Base-by-base conservation (phyloP, 2,113 vertebrate genomes). In the Scatophagus argus region DNA sequence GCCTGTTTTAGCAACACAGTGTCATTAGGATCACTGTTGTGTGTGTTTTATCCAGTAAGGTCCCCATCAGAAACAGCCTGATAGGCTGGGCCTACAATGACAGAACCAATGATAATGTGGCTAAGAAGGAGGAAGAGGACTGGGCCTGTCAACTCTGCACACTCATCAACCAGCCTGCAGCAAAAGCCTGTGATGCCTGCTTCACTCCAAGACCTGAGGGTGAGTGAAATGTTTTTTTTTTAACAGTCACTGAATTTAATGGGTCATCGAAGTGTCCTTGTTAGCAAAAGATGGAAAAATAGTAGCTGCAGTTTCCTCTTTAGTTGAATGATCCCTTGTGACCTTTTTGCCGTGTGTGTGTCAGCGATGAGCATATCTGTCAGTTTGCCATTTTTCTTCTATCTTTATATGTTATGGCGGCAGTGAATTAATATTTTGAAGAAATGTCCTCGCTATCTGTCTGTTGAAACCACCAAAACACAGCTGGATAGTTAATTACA, bases 91-190 rank as follows among this genome's bases (percentile, higher is more conserved):
- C 81, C 32, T 86, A 25, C 85, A 89, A 74, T 43, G 86, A 88
- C 8, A 74, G 72, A 69, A 74, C 82, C 78, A 63, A 64, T 19
- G 95, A 95, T 52, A 84, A 89, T 0, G 87, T 96, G 60, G 95
- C 95, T 32, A 90, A 14, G 81, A 94, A 90, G 71, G 93, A 92
- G 68, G 96, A 97, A 84, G 96, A 97, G 76, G 95, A 97, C 62
- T 99, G 98, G 98, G 83, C 93, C 0, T 99, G 97, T 92, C 55
- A 39, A 16, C 67, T 92, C 47, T 99, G 98, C 73, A 99, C 97
- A 9, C 94, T 99, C 64, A 91, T 97, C 87, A 99, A 99, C 90
- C 93, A 78, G 66, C 95, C 96, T 1, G 84, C 95, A 73, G 88
- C 92, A 39, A 86, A 88, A 69, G 82, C 88, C 16, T 98, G 98